phyloP scores from a whole-genome alignment of 1,140 invertebrate genomes.

The Drosophila grimshawi region DNA sequence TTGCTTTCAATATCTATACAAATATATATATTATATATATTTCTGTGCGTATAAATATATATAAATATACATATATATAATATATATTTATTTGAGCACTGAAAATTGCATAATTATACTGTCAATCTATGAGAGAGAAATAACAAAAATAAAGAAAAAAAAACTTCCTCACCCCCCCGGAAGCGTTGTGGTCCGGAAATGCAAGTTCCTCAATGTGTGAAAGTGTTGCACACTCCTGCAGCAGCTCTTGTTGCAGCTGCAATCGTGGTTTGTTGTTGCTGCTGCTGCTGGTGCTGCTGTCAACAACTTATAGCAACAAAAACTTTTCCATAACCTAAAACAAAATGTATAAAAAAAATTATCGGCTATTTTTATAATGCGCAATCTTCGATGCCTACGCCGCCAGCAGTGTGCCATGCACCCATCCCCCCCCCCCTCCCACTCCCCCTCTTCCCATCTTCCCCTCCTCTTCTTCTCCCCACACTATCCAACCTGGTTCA shows the following conservation, averaged over 20 bases:
- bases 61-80: too few relatives aligned
- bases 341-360: slow-evolving; percentile 40
- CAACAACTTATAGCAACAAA: slow-evolving; percentile 46
- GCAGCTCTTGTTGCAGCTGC: slow-evolving; percentile 43
- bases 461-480: background rate
- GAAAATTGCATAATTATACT: slow-evolving; percentile 46
- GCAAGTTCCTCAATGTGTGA: slow-evolving; percentile 49
- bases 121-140: background rate
- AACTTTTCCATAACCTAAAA: slow-evolving; percentile 71
- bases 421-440: background rate
- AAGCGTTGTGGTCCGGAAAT: slow-evolving; percentile 62
- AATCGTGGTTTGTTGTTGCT: slow-evolving; percentile 38
- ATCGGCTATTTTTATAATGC: slow-evolving; percentile 73
- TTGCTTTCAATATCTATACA: background rate
- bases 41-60: too few relatives aligned
- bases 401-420: slow-evolving; percentile 74
- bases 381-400: slow-evolving; percentile 70
- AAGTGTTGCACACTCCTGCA: slow-evolving; percentile 57
- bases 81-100: background rate
- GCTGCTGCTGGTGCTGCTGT: slow-evolving; percentile 11
- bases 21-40: background rate
- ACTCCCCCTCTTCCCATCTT: too few relatives aligned
- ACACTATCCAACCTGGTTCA: background rate
- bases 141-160: background rate
- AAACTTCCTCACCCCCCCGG: slow-evolving; percentile 44